Conservation (phyloP, 2,797 vertebrate species). For the Hippoglossus hippoglossus region DNA sequence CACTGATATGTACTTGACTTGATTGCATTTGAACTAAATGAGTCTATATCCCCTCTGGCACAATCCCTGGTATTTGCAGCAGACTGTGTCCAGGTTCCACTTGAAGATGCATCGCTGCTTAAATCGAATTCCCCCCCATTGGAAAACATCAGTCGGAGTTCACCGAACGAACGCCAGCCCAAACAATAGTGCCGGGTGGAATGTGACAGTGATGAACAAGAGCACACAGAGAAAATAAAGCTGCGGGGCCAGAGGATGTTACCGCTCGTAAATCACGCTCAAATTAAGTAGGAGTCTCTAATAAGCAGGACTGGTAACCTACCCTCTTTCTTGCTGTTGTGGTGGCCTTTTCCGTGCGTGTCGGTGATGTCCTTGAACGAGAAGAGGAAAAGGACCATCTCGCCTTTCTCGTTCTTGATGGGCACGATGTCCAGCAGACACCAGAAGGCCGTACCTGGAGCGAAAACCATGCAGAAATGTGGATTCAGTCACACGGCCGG, state of each 20-base stretch:
- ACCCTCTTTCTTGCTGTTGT: constrained; percentile 86
- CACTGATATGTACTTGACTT: constrained; percentile 7
- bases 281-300: constrained; percentile 25
- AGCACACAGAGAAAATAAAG: constrained; percentile 47
- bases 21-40: constrained; percentile 10
- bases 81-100: constrained; percentile 54
- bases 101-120: constrained; percentile 38
- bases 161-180: constrained; percentile 34
- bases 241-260: constrained; percentile 24
- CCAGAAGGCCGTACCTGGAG: constrained; percentile 91
- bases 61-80: constrained; percentile 25
- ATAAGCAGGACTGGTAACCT: constrained; percentile 40
- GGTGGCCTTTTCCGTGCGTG: constrained; percentile 80
- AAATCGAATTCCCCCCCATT: constrained; percentile 46
- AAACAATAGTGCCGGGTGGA: constrained; percentile 49
- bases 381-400: constrained; percentile 97
- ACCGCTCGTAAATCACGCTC: constrained; percentile 62
- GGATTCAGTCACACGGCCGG: not conserved
- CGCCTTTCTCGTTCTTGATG: constrained; percentile 98
- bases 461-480: constrained; percentile 25
- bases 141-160: constrained; percentile 54
- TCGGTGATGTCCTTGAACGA: constrained; percentile 98
- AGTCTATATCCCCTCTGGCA: constrained; percentile 17
- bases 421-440: constrained; percentile 96
- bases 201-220: constrained; percentile 73